Conservation (phyloP, 2,888 invertebrate species). For the Microctonus aethiopoides region DNA sequence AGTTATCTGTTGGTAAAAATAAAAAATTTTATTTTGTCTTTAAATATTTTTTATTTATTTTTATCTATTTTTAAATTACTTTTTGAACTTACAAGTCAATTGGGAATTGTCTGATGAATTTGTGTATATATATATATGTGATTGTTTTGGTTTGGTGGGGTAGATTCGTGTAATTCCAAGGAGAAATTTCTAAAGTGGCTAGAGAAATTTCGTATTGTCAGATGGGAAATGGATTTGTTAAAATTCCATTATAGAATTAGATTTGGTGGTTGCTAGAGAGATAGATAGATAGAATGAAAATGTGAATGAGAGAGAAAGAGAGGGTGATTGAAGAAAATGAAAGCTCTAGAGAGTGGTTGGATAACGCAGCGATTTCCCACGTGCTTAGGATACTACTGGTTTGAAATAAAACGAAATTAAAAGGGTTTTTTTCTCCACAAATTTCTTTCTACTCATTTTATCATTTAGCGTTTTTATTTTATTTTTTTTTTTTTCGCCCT, state of each 20-base stretch:
- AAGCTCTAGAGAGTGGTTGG: background rate
- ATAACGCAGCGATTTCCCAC: background rate
- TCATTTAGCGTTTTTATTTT: background rate
- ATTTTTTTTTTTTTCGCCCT: background rate
- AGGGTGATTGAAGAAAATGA: background rate
- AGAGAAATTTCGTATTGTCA: background rate
- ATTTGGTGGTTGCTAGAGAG: constrained; percentile 10
- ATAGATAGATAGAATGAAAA: background rate
- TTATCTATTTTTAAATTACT: background rate
- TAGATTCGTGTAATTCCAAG: background rate
- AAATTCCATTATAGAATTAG: constrained; percentile 28
- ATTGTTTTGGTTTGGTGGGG: no score
- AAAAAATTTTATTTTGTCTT: background rate
- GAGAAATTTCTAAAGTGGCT: background rate
- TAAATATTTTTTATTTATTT: background rate
- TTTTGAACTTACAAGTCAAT: background rate
- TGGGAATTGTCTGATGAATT: background rate
- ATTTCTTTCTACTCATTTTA: background rate
- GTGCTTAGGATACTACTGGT: background rate
- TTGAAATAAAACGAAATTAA: background rate
- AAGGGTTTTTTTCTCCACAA: background rate
- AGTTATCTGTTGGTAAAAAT: background rate
- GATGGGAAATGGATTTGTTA: constrained; percentile 23
- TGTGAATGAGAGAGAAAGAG: background rate
- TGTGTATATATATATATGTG: background rate